phyloP scores from a whole-genome alignment of 2,113 vertebrate species.

The Seriola quinqueradiata region DNA sequence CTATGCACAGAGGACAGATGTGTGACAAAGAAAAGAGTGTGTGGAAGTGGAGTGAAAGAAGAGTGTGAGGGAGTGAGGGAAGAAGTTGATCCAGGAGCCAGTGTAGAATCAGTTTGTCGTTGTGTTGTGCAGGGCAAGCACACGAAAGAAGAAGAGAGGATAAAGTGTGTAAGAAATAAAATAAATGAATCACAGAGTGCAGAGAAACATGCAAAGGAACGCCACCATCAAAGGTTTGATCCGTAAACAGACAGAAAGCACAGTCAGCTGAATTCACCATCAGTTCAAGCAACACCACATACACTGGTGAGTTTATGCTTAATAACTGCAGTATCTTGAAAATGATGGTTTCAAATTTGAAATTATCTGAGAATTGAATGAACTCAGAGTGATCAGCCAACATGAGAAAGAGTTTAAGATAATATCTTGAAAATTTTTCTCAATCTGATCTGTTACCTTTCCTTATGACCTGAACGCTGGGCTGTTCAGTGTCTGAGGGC shows the following conservation, averaged over 20 bases:
- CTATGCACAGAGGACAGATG: constrained; percentile 77
- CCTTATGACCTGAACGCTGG: constrained; percentile 73
- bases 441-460: constrained; percentile 74
- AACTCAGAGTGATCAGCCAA: not conserved
- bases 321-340: not conserved
- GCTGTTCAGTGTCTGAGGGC: constrained; percentile 28
- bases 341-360: not conserved
- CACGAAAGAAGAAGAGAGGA: constrained; percentile 32
- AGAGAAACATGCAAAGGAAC: constrained; percentile 71
- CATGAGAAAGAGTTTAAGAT: not conserved
- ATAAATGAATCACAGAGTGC: constrained; percentile 52
- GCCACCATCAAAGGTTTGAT: constrained; percentile 6
- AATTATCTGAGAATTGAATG: not conserved
- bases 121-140: not conserved
- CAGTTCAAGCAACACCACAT: not conserved
- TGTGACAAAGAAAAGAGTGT: constrained; percentile 51
- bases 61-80: constrained; percentile 16
- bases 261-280: not conserved
- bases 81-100: not conserved
- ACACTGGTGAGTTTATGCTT: not conserved
- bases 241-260: not conserved
- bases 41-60: constrained; percentile 12
- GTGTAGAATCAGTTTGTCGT: not conserved
- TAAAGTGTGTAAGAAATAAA: constrained; percentile 46
- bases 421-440: not conserved